Conservation (phyloP, 2,113 vertebrate species). For the Hippocampus mohnikei region DNA sequence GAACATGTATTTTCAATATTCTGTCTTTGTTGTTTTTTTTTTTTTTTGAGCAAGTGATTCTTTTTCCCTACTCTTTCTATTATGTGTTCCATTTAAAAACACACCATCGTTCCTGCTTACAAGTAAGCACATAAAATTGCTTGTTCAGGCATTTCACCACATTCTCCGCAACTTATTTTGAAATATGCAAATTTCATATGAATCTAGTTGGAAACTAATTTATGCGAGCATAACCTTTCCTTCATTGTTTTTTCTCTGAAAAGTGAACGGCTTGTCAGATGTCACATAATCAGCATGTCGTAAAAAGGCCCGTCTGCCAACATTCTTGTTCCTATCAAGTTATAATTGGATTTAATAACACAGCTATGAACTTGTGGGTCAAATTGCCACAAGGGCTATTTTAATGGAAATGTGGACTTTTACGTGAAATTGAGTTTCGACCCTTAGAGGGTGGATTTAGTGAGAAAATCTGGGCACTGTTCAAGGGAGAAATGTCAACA, state of each 20-base stretch:
- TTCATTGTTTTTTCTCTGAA: slow-evolving; percentile 25
- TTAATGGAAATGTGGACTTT: slow-evolving; percentile 27
- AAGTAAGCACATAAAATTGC: too few species aligned
- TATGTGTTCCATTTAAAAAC: background rate
- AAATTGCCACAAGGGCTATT: slow-evolving; percentile 34
- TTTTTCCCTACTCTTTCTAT: background rate
- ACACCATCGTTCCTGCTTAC: too few species aligned
- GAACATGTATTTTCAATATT: background rate
- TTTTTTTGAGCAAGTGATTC: background rate
- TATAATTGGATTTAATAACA: slow-evolving; percentile 55
- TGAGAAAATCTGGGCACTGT: background rate
- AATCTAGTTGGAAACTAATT: background rate
- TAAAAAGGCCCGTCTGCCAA: slow-evolving; percentile 25
- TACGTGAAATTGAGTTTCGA: slow-evolving; percentile 14
- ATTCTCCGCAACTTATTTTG: background rate
- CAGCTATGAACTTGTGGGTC: slow-evolving; percentile 35
- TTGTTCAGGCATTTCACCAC: background rate
- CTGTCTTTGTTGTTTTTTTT: too few species aligned
- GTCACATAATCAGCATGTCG: slow-evolving; percentile 20
- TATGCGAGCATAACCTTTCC: background rate
- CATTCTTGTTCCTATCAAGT: slow-evolving; percentile 20
- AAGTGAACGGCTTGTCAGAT: slow-evolving; percentile 23
- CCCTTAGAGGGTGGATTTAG: slow-evolving; percentile 16
- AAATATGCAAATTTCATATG: background rate
- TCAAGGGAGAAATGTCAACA: background rate